These are phyloP conservation scores for Nipponia nippon DNA, from an alignment of 2,113 vertebrate genomes.

Conservation along the genomic window DNA sequence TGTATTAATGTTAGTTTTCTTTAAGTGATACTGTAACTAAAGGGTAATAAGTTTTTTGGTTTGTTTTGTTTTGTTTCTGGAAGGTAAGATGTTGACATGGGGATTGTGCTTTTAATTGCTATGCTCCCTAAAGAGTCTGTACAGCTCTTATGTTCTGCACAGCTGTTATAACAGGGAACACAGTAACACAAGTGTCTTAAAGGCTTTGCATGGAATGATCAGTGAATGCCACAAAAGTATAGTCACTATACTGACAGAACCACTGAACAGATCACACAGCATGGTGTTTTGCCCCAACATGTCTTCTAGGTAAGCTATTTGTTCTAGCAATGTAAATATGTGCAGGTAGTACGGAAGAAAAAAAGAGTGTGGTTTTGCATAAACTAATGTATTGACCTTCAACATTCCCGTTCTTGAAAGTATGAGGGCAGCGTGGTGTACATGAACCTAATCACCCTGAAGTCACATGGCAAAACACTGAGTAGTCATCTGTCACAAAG, in stretches of 20 bases:
- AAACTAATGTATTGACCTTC: accelerated
- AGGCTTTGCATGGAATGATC: neutral
- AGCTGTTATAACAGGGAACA: neutral
- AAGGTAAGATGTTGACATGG: neutral
- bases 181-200: neutral
- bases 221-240: neutral
- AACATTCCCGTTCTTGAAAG: neutral
- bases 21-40: neutral
- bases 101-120: neutral
- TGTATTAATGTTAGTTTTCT: neutral
- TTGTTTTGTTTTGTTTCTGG: neutral
- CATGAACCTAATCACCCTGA: neutral
- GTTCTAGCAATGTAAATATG: neutral
- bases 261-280: neutral
- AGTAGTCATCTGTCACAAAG: neutral
- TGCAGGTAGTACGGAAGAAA: neutral
- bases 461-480: neutral
- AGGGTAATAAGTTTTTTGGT: neutral
- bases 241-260: neutral
- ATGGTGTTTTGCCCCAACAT: neutral
- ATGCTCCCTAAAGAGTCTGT: neutral
- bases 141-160: neutral
- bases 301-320: neutral
- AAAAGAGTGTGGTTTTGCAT: neutral
- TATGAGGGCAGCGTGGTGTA: neutral